Evolutionary conservation across 2,888 invertebrate genomes (phyloP).

Genomic region (Clunio marinus): DNA sequence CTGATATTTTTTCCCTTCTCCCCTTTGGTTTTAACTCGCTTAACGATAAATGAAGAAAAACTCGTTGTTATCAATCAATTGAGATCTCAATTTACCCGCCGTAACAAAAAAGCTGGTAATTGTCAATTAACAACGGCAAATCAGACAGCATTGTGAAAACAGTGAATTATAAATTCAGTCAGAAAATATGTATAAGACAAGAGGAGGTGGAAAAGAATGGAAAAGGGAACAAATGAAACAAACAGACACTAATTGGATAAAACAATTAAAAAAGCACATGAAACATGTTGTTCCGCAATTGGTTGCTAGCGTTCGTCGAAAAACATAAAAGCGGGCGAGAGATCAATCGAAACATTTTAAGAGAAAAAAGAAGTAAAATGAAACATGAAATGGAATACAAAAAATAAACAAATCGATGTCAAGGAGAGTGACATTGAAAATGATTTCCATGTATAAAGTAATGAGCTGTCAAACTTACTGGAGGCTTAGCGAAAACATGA

Average conservation of each 20-base stretch:
- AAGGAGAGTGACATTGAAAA: constrained; percentile 15
- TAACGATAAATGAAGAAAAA: too few species aligned
- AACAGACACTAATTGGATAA: constrained; percentile 39
- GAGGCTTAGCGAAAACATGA: not conserved
- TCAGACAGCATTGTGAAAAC: constrained; percentile 20
- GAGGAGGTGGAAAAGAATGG: constrained; percentile 21
- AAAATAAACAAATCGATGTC: not conserved
- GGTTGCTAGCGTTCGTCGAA: too few species aligned
- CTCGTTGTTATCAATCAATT: constrained; percentile 32
- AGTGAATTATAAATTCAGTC: constrained; percentile 24
- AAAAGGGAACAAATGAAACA: constrained; percentile 29
- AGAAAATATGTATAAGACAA: not conserved
- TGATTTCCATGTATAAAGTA: not conserved
- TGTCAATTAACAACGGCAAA: constrained; percentile 36
- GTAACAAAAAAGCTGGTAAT: constrained; percentile 17
- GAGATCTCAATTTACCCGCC: constrained; percentile 21
- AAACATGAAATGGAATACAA: not conserved
- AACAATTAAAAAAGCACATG: constrained; percentile 36
- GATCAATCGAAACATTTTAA: not conserved
- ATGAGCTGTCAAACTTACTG: not conserved
- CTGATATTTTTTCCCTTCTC: not conserved
- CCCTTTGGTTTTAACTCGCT: not conserved
- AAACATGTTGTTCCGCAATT: constrained; percentile 12
- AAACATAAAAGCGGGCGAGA: not conserved
- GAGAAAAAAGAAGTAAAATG: constrained; percentile 4